Base-by-base conservation (phyloP, 2,113 vertebrate genomes). In the Rana temporaria region DNA sequence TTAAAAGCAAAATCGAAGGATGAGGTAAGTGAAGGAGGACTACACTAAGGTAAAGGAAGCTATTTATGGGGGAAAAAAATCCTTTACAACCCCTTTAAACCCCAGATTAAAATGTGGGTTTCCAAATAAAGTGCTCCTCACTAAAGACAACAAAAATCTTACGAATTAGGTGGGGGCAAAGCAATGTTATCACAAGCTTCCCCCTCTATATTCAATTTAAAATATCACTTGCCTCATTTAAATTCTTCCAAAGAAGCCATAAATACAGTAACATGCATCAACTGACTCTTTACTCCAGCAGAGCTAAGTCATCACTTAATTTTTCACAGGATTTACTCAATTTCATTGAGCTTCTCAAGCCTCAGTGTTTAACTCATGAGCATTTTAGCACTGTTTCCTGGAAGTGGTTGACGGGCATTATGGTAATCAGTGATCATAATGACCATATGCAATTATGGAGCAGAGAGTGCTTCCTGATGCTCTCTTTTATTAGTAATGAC, bases 381-480 rank as follows among this genome's bases (percentile, higher is more conserved):
- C 32, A 73, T 26, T 72, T 57, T 20, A 73, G 26, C 19, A 17
- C 32, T 57, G 30, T 52, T 57, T 72, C 32, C n/a, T 38, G n/a
- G 64, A 57, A 68, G 4, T 65, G 17, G 62, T 26, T 78, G 18
- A 32, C 56, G 60, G 22, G 20, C 63, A 56, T 65, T 56, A 56
- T 55, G 24, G 32, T 68, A 65, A 68, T 55, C 3, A 68, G 17
- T 57, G 24, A 73, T n/a, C 52, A 71, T 71, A 19, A n/a, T 17
- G 26, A 34, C 52, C 70, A 32, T 57, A 34, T 73, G 77, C 30
- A 68, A 56, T 79, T 79, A 79, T 57, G 57, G 24, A 55, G n/a
- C 64, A 68, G 52, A 79, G 57, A 56, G 22, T 57, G 24, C 57
- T n/a, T 57, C 53, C 70, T 59, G 26, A 19, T 34, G 70, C 26